Percentiles rank a stretch among this genome's conserved stretches.
Conservation (phyloP, 2,888 invertebrate genomes). For the Melanchra persicariae region DNA sequence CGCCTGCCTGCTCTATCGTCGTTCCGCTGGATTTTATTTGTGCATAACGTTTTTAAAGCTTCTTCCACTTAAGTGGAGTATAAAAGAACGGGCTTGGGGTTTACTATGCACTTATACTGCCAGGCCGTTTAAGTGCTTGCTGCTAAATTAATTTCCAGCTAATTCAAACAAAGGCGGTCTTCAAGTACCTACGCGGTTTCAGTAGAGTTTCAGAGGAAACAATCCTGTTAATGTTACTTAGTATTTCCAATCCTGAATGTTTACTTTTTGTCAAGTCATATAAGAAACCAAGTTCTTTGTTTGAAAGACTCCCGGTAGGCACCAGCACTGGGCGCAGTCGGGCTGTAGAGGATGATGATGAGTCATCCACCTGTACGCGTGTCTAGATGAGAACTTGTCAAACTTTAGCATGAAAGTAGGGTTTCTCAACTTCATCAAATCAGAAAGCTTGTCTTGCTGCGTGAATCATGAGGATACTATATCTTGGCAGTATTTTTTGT, state of each 20-base stretch:
- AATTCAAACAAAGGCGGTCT: constrained; percentile 3
- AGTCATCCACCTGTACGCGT: no score
- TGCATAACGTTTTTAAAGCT: constrained; percentile 46
- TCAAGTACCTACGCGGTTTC: constrained; percentile 3
- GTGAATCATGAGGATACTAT: not conserved
- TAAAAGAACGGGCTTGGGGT: constrained; percentile 30
- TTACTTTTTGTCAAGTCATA: not conserved
- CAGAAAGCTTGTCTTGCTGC: not conserved
- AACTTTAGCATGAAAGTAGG: not conserved
- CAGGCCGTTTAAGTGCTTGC: constrained; percentile 14
- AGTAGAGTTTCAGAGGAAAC: not conserved
- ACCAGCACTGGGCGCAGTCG: no score
- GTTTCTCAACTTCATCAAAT: no score
- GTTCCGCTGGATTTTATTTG: constrained; percentile 25
- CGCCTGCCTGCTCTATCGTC: not conserved
- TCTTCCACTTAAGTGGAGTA: constrained; percentile 32
- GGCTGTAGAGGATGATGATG: no score
- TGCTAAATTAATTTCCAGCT: constrained; percentile 31
- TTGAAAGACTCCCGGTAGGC: not conserved
- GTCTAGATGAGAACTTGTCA: not conserved
- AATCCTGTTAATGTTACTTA: not conserved
- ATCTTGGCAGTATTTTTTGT: not conserved
- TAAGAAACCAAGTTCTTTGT: not conserved
- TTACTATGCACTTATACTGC: constrained; percentile 27
- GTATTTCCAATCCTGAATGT: not conserved